Base-by-base conservation (phyloP, 2,113 vertebrate species). In the Ptychochromis oligacanthus region DNA sequence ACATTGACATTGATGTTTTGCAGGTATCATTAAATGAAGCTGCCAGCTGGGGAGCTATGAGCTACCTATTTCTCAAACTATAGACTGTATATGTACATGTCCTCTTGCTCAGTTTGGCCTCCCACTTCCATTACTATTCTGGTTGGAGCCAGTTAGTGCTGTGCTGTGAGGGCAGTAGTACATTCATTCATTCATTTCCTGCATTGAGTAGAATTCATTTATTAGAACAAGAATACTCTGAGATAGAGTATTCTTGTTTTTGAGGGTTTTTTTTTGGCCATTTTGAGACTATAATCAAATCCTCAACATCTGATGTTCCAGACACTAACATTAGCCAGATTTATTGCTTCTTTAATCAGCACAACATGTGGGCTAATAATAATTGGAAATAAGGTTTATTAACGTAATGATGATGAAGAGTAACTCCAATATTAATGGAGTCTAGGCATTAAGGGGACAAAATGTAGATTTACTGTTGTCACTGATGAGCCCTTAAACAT, bases 191-290 rank as follows among this genome's bases (percentile, higher is more conserved):
- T n/a, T 36, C 34, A 4, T 36, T 36, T 36, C 34, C 34, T 4
- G 34, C 34, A 7, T 36, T 36, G 34, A 43, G 43, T 43, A 65
- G 43, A 36, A 24, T 43, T 0, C 1, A 13, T 43, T 43, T 38
- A 65, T 65, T 65, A 65, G 62, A 65, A 65, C 36, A 65, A 65
- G 38, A 65, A 43, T 65, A 65, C 36, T 40, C 1, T 65, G 61
- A 36, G 2, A n/a, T 62, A 22, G 60, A 64, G 12, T 13, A 6
- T 31, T n/a, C n/a, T n/a, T n/a, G 28, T 31, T 31, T 31, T 31
- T 2, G 28, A 4, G 28, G 28, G 6, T 40, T 24, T 43, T 43
- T 43, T 24, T 65, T 65, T 24, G 13, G 36, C 6, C 34, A 36
- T 36, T 36, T 36, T 36, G 34, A 36, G 34, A 36, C 34, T 36